A percentile compares a stretch with the other conserved stretches of the same genome.
These are phyloP conservation scores for Sitobion miscanthi DNA, from an alignment of 1,140 invertebrate genomes.

Conservation along the genomic window DNA sequence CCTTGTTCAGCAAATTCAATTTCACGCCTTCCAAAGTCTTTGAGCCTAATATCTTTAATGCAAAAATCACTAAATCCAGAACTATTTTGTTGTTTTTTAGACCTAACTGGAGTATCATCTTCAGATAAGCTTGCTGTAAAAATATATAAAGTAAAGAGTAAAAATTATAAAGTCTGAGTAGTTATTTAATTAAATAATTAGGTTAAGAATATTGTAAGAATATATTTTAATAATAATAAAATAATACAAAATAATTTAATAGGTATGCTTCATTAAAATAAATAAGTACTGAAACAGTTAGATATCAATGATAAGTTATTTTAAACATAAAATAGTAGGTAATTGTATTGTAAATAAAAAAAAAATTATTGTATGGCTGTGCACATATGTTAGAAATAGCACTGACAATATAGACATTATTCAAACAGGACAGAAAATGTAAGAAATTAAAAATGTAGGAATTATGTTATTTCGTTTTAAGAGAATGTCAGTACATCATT, in stretches of 20 bases:
- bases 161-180: no score
- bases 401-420: background rate
- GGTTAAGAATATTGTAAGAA: background rate
- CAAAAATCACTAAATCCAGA: conserved; percentile 84
- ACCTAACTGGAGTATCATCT: conserved; percentile 41
- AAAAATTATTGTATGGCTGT: no score
- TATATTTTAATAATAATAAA: background rate
- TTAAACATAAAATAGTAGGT: background rate
- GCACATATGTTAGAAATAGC: background rate
- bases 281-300: background rate
- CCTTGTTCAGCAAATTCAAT: conserved; percentile 97
- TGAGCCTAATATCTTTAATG: conserved; percentile 88
- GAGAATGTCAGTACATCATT: background rate
- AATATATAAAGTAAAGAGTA: background rate
- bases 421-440: background rate
- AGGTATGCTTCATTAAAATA: background rate
- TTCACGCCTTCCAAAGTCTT: conserved; percentile 91
- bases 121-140: conserved; percentile 41
- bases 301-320: background rate
- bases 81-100: conserved; percentile 35
- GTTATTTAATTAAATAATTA: background rate
- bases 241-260: background rate
- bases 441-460: background rate
- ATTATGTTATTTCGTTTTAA: background rate
- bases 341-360: no score